phyloP scores from a whole-genome alignment of 2,888 invertebrate species.

The Caenorhabditis wallacei region DNA sequence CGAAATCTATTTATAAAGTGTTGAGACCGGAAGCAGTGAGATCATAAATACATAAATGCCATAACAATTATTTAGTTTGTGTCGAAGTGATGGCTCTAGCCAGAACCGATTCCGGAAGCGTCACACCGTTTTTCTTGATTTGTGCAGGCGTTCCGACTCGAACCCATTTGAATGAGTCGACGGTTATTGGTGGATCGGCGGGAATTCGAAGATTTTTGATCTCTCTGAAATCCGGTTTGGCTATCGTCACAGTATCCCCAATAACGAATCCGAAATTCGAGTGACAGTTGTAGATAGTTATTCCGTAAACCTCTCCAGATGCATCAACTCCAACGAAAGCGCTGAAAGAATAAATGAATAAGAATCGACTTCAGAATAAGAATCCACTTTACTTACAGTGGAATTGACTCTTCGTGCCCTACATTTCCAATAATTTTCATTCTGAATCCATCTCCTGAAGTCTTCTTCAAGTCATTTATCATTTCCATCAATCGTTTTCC shows the following conservation, averaged over 20 bases:
- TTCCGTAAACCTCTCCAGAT: constrained; percentile 38
- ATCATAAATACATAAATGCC: constrained; percentile 9
- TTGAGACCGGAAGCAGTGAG: not conserved
- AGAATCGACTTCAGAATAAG: too few relatives aligned
- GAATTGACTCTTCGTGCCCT: constrained; percentile 52
- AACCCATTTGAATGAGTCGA: constrained; percentile 40
- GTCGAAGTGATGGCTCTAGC: constrained; percentile 41
- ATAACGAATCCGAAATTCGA: constrained; percentile 61
- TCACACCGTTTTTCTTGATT: constrained; percentile 44
- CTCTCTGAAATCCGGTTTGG: constrained; percentile 40
- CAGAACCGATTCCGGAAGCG: constrained; percentile 39
- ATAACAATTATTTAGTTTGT: constrained; percentile 27
- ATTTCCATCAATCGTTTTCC: constrained; percentile 41
- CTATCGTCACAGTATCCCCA: constrained; percentile 48
- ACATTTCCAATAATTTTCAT: constrained; percentile 57
- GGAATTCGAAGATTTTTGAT: constrained; percentile 37
- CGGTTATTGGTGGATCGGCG: not conserved
- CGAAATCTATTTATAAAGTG: too few relatives aligned
- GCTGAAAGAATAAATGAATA: too few relatives aligned
- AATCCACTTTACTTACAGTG: constrained; percentile 37
- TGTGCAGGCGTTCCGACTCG: constrained; percentile 46
- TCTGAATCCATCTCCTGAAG: constrained; percentile 12
- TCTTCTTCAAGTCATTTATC: constrained; percentile 28
- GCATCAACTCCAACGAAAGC: constrained; percentile 45
- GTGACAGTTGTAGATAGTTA: constrained; percentile 58